These are phyloP conservation scores for Arnoldichthys spilopterus DNA, from an alignment of 2,797 vertebrate genomes.

Conservation along the genomic window DNA sequence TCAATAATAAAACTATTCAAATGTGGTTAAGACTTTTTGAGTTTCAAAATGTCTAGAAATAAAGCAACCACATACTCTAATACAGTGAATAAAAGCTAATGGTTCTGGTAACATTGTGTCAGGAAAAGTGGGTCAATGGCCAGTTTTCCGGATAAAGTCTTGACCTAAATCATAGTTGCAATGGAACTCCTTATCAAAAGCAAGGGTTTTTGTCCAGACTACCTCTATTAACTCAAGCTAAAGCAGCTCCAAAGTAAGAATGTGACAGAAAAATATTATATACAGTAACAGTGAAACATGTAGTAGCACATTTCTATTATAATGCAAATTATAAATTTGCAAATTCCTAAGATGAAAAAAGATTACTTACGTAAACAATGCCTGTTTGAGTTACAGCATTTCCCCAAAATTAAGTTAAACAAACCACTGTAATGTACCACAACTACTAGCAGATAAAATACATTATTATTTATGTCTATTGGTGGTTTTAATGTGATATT, in stretches of 20 bases:
- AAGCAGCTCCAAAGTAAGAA: not conserved
- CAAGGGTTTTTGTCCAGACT: not conserved
- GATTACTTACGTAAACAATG: too few relatives aligned
- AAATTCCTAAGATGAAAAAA: too few relatives aligned
- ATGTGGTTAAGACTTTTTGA: not conserved
- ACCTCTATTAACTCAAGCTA: not conserved
- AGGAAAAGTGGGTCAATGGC: not conserved
- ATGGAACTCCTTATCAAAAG: not conserved
- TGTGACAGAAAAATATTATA: not conserved
- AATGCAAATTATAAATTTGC: too few relatives aligned
- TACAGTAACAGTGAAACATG: not conserved
- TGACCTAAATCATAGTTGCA: not conserved
- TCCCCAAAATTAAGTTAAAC: conserved; percentile 22
- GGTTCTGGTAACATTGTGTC: not conserved
- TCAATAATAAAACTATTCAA: not conserved
- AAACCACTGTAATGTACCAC: conserved; percentile 9
- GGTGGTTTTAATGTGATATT: conserved; percentile 48
- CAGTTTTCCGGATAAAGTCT: not conserved
- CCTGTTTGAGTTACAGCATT: not conserved
- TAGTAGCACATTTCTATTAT: not conserved
- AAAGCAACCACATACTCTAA: not conserved
- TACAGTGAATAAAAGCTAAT: not conserved
- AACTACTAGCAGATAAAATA: not conserved
- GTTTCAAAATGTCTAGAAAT: not conserved
- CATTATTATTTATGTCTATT: conserved; percentile 40